phyloP scores from a whole-genome alignment of 1,140 invertebrate species.

The Coelopa frigida region DNA sequence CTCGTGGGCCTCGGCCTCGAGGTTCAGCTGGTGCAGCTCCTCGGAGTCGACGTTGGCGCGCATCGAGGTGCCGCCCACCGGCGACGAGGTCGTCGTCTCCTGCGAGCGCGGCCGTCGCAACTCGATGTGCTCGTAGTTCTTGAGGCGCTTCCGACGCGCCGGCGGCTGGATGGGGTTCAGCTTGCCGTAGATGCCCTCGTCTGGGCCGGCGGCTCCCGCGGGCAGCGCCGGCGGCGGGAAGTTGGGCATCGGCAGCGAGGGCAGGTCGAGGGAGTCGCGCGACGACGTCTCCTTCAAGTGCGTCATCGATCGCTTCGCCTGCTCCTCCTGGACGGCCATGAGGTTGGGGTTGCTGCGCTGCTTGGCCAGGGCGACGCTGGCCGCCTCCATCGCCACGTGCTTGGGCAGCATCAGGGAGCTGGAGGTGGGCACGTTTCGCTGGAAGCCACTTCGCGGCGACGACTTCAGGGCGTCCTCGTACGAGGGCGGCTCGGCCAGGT shows the following conservation, averaged over 20 bases:
- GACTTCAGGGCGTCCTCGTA: slow-evolving; percentile 19
- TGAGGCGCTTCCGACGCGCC: slow-evolving; percentile 24
- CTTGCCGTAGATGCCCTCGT: slow-evolving; percentile 18
- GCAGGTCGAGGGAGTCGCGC: slow-evolving; percentile 14
- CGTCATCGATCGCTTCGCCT: neutral
- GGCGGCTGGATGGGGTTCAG: slow-evolving; percentile 19
- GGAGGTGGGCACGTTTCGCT: slow-evolving; percentile 6
- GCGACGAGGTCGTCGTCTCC: neutral
- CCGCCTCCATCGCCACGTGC: slow-evolving; percentile 26
- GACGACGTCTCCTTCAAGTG: slow-evolving; percentile 8
- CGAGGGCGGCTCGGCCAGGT: slow-evolving; percentile 13
- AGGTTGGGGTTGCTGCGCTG: slow-evolving; percentile 20
- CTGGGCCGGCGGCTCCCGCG: slow-evolving; percentile 14
- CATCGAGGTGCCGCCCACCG: neutral
- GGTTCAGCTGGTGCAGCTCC: slow-evolving; percentile 29
- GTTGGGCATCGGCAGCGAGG: slow-evolving; percentile 29
- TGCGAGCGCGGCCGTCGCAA: slow-evolving; percentile 14
- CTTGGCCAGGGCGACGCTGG: slow-evolving; percentile 21
- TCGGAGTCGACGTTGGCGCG: slow-evolving; percentile 28
- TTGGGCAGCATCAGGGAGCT: slow-evolving; percentile 13
- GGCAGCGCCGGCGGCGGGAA: slow-evolving; percentile 29
- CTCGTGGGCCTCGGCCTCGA: slow-evolving; percentile 17
- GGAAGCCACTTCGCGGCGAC: slow-evolving; percentile 14
- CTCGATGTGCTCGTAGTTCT: slow-evolving; percentile 38
- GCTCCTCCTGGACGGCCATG: too few relatives aligned